phyloP scores from a whole-genome alignment of 2,113 vertebrate species.

The Trematocara zebra region DNA sequence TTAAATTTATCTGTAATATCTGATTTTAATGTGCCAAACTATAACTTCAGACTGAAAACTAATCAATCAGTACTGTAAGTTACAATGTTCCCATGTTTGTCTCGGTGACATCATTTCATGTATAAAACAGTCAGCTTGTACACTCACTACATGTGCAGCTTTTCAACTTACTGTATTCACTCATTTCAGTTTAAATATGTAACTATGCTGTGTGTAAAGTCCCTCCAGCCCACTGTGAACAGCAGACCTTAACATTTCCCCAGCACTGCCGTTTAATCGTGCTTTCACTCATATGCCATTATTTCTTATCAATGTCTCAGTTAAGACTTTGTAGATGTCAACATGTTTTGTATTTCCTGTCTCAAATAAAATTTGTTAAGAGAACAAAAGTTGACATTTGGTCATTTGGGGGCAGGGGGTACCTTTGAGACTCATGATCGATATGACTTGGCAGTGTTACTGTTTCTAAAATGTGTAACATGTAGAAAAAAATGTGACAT shows the following conservation, averaged over 20 bases:
- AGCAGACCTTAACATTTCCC: background rate
- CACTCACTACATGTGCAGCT: constrained; percentile 9
- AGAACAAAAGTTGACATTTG: background rate
- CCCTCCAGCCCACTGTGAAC: background rate
- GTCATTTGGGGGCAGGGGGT: background rate
- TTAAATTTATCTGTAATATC: background rate
- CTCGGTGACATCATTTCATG: background rate
- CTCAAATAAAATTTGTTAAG: constrained; percentile 59
- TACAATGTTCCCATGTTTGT: background rate
- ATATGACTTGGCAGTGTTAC: background rate
- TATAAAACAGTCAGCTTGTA: background rate
- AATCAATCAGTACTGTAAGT: background rate
- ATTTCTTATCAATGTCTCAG: constrained; percentile 28
- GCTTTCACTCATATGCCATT: background rate
- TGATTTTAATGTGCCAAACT: constrained; percentile 2
- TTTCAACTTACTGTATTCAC: background rate
- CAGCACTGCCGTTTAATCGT: background rate
- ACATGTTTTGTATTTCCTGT: constrained; percentile 45
- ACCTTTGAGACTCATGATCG: background rate
- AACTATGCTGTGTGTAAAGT: background rate
- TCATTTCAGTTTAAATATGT: background rate
- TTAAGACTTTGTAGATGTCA: constrained; percentile 1
- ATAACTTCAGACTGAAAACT: background rate
- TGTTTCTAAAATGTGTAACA: background rate
- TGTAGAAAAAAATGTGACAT: background rate